Percentiles rank a stretch among this genome's conserved stretches.
Conservation (phyloP, 2,888 invertebrate species). For the Limnephilus auricula region DNA sequence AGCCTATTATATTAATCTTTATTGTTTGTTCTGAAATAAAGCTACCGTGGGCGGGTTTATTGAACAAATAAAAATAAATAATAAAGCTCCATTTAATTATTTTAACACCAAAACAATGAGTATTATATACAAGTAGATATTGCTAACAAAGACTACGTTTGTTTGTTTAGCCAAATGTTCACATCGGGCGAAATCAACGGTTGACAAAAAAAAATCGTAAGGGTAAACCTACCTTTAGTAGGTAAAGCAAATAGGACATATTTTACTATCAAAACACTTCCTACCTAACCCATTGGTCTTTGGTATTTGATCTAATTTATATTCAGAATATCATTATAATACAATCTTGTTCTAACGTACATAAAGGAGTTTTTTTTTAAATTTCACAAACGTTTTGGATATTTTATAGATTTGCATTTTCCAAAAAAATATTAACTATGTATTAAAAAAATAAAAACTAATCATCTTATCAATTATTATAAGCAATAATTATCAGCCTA, state of each 20-base stretch:
- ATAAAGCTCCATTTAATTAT: constrained; percentile 1
- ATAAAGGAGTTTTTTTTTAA: no score
- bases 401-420: no score
- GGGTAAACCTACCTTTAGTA: not conserved
- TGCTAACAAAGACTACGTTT: not conserved
- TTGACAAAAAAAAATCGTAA: not conserved
- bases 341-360: no score
- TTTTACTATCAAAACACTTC: not conserved
- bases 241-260: not conserved
- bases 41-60: constrained; percentile 1
- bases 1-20: constrained; percentile 5
- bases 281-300: no score
- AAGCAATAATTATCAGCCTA: no score
- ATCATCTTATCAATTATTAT: no score
- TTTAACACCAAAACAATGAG: not conserved
- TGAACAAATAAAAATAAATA: not conserved
- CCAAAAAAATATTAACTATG: no score
- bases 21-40: not conserved
- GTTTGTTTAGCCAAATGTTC: constrained; percentile 28
- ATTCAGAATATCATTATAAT: no score
- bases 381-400: no score
- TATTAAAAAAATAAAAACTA: no score
- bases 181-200: not conserved
- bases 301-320: no score
- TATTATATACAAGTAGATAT: not conserved